Conservation (phyloP, 2,113 vertebrate species). For the Trochalopteron elliotii region DNA sequence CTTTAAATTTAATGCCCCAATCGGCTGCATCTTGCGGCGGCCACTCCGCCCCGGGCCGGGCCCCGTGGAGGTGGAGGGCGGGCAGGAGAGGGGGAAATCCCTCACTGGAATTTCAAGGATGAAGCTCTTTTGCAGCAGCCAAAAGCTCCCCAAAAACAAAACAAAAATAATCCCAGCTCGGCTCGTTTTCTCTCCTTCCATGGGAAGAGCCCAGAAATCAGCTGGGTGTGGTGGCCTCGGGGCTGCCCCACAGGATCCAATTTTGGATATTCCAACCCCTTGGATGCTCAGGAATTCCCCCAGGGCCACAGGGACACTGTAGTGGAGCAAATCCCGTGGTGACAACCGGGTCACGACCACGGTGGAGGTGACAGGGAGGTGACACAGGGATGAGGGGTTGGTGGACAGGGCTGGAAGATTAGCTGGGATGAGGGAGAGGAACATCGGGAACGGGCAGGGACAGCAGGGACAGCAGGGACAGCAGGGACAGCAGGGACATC, state of each 20-base stretch:
- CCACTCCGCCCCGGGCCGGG: not conserved
- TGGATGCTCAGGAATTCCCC: not conserved
- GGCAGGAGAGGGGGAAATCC: not conserved
- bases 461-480: too few species aligned
- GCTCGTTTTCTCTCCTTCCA: not conserved
- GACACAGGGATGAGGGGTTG: not conserved
- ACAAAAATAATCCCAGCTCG: not conserved
- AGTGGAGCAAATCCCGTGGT: fast-evolving
- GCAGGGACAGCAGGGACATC: too few species aligned
- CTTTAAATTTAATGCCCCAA: constrained; percentile 33
- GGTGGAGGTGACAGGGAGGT: fast-evolving
- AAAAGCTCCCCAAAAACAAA: not conserved
- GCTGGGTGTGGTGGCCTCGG: not conserved
- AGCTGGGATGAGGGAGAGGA: not conserved
- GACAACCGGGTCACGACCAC: fast-evolving
- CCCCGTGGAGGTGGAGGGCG: not conserved
- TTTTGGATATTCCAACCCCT: not conserved
- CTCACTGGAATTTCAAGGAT: not conserved
- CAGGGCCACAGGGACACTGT: not conserved
- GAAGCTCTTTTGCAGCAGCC: not conserved
- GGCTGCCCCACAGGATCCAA: fast-evolving
- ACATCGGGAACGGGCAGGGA: too few species aligned
- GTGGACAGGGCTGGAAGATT: not conserved
- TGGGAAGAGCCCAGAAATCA: not conserved
- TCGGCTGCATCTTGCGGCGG: not conserved